Evolutionary conservation across 2,797 vertebrate species (phyloP), one percentile per base, ranked within the genome.

Genomic region (Coregonus sp.): DNA sequence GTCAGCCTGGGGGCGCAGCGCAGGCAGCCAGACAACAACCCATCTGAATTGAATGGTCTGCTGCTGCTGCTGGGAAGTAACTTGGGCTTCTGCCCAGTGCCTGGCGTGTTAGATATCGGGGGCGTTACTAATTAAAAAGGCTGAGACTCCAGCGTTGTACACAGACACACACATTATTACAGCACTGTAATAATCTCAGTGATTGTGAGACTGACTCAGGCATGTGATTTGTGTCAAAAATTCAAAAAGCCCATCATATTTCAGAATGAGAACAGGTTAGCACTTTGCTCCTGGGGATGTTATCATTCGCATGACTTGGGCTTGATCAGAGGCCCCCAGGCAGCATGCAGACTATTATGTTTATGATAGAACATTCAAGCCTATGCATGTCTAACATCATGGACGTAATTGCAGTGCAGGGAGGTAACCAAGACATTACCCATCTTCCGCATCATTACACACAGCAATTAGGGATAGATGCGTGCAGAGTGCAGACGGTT

Each of bases 121-220:
- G 71, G 29, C 59, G 52, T 7, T 72, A 31, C 71, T 67, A 67
- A 67, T 35, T 67, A 63, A 63, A 63, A 63, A 63, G 59, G 20
- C 9, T 71, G 47, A 52, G 12, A 71, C 14, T 31, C 52, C 25
- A 54, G 12, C n/a, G 25, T 9, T 47, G 40, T 47, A 47, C 40
- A 47, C 40, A 47, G 40, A 47, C 9, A 47, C 40, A 47, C 40
- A 47, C 40, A 40, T 33, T 9, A 47, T 11, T 47, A 47, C 7
- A 47, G 9, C 9, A 31, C 47, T 9, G 5, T 9, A 15, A 6
- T 72, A 52, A 4, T 72, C 12, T 54, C 51, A 72, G n/a, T 31
- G 70, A 54, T 18, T 18, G 29, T 54, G 52, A 33, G 29, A 51
- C 25, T 33, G 71, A 54, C 50, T 33, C 51, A 35, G 51, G 51